phyloP scores from a whole-genome alignment of 2,797 vertebrate species.

The Glyptemys insculpta region DNA sequence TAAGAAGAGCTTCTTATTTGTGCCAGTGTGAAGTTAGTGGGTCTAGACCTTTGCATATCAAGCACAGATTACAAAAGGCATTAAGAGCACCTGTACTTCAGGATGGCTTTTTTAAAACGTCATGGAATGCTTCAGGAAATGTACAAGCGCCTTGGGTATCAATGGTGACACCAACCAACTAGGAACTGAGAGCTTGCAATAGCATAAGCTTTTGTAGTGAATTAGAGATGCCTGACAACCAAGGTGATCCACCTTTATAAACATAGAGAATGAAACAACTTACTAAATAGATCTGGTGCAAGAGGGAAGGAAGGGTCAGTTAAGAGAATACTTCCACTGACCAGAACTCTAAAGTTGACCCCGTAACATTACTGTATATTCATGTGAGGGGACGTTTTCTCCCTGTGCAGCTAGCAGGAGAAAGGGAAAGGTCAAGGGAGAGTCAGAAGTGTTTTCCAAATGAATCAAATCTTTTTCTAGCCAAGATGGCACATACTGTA shows the following conservation, averaged over 20 bases:
- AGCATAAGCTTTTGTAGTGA: background rate
- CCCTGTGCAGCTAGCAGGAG: background rate
- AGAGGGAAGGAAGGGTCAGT: background rate
- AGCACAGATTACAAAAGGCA: background rate
- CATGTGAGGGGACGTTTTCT: background rate
- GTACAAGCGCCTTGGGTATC: background rate
- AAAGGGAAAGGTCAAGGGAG: slow-evolving; percentile 35
- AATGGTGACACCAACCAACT: background rate
- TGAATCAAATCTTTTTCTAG: slow-evolving; percentile 36
- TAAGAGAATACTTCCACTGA: slow-evolving; percentile 48
- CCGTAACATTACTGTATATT: slow-evolving; percentile 32
- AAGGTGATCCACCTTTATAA: background rate
- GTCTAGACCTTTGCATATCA: background rate
- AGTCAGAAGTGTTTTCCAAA: slow-evolving; percentile 49
- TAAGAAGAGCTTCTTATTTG: background rate
- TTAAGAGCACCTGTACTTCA: background rate
- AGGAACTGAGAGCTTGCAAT: background rate
- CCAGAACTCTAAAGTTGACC: slow-evolving; percentile 44
- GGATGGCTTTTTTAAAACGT: background rate
- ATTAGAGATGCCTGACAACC: background rate
- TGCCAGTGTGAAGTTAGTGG: background rate
- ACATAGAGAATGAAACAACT: background rate
- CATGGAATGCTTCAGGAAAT: background rate
- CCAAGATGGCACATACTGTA: slow-evolving; percentile 45
- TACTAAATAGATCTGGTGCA: background rate